Conservation (phyloP, 2,888 invertebrate species). For the Ornithoptera alexandrae region DNA sequence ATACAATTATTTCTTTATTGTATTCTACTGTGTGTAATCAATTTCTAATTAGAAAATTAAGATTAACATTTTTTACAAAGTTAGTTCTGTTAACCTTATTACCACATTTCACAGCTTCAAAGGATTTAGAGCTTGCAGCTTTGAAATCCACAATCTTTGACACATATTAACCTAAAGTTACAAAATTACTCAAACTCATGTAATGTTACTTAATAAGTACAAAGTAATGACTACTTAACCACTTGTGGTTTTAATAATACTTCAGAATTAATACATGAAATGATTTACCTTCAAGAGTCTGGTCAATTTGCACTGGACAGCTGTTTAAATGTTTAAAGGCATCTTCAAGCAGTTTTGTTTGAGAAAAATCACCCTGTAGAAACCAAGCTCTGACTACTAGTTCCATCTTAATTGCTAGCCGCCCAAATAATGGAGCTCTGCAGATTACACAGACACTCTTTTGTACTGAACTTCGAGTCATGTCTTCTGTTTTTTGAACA, state of each 20-base stretch:
- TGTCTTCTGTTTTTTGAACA: constrained; percentile 94
- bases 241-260: not conserved
- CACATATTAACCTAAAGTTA: no score
- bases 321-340: constrained; percentile 95
- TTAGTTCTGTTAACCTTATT: no score
- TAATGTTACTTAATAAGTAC: not conserved
- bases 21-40: no score
- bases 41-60: no score
- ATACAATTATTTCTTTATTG: no score
- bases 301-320: constrained; percentile 83
- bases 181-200: no score
- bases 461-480: constrained; percentile 98
- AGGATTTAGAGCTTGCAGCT: no score
- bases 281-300: constrained; percentile 68
- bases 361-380: constrained; percentile 95
- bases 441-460: constrained; percentile 98
- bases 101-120: no score
- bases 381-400: constrained; percentile 98
- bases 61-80: no score
- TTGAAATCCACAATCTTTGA: no score
- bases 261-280: not conserved
- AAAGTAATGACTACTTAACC: not conserved
- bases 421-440: constrained; percentile 93
- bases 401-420: constrained; percentile 96
- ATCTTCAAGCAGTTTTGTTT: constrained; percentile 92